Evolutionary conservation across 2,797 vertebrate genomes (phyloP), one percentile per base, ranked within the genome.

Genomic region (Myotis pilosus): DNA sequence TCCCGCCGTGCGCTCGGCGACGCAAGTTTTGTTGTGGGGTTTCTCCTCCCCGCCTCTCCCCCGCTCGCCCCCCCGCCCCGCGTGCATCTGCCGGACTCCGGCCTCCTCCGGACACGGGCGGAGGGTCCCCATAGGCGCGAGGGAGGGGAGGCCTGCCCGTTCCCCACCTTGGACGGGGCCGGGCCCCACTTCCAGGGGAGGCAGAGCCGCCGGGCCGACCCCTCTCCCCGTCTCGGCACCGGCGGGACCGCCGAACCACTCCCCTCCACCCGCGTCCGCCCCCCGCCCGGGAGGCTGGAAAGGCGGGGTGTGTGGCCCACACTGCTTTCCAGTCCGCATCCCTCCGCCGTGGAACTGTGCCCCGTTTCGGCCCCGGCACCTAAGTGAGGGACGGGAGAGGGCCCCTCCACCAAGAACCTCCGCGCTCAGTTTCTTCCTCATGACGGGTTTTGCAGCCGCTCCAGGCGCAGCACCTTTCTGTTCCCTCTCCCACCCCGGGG

Each of bases 11-110:
- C 69, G 89, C 96, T 0, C 97, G 78, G 97, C 97, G 96, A 96
- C 94, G 97, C 96, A 81, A 97, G 97, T 98, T 97, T 97, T 97
- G 96, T 97, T 98, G 97, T 97, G 93, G 94, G 83, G 69, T 92
- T 85, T 57, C 90, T 94, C 89, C 95, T 95, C 96, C 90, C 96
- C 97, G 94, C 95, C 95, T 78, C 94, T 82, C 83, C 76, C 86
- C 95, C 91, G 57, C 94, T 66, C 72, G 13, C 36, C 71, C 92
- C 95, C 97, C 92, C 81, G 33, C 94, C 97, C 95, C 93, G 91
- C 97, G 97, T 87, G 17, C 96, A 98, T 97, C 97, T 96, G 96
- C 97, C 97, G 98, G 98, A 98, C 96, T 95, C 55, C 94, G 95
- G 97, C 97, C 97, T 96, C 57, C 94, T 95, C 96, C 94, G 97